phyloP scores from a whole-genome alignment of 1,140 invertebrate species.

The Cyclina sinensis region DNA sequence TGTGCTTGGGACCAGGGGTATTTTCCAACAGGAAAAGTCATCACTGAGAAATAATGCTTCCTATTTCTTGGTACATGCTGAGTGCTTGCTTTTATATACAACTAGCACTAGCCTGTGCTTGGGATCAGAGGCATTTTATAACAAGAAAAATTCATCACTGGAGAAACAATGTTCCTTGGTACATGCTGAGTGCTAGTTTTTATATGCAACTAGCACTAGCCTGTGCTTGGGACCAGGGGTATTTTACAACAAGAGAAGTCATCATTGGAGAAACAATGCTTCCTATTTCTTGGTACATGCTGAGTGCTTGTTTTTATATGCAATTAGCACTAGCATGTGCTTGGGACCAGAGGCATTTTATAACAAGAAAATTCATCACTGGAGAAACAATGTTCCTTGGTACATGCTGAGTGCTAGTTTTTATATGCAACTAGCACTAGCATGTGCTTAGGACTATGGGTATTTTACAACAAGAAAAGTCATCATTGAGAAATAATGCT shows the following conservation, averaged over 20 bases:
- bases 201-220: too few relatives aligned
- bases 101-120: conserved; percentile 21
- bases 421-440: conserved; percentile 24
- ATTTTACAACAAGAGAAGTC: neutral
- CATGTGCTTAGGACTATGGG: neutral
- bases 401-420: conserved; percentile 9
- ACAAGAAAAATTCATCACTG: neutral
- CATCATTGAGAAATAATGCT: neutral
- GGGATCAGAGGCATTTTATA: neutral
- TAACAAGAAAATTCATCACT: neutral
- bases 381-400: neutral
- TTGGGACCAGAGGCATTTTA: neutral
- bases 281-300: conserved; percentile 13
- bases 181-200: too few relatives aligned
- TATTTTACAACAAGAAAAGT: too few relatives aligned
- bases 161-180: too few relatives aligned
- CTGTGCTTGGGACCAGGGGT: too few relatives aligned
- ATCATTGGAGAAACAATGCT: neutral
- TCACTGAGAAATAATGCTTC: too few relatives aligned
- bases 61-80: neutral
- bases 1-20: neutral
- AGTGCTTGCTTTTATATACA: neutral
- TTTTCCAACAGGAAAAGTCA: neutral
- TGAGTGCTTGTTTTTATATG: conserved; percentile 5
- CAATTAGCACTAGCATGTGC: conserved; percentile 27